Base-by-base conservation (phyloP, 2,797 vertebrate species). In the Microctenopoma lineatum region DNA sequence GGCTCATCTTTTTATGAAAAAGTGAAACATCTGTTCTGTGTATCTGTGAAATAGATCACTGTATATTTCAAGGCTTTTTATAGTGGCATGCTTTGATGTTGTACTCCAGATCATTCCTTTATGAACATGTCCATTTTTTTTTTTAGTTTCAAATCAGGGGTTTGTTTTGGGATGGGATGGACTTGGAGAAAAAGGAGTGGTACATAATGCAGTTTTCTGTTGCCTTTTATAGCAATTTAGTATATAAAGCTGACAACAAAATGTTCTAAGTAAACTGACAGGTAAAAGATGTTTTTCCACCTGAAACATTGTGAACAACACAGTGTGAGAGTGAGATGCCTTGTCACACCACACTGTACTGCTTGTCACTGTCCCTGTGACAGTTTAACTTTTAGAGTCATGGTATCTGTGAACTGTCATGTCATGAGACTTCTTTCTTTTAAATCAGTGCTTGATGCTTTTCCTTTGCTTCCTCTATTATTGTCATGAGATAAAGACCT, bases 401-500 rank as follows among this genome's bases (percentile, higher is more conserved):
- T 56, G 26, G 67, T 80, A 88, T 67, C 88, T 34, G 29, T 32
- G 29, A 32, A 32, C 29, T 32, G 29, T 32, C 29, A 32, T 58
- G 26, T 67, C 81, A 88, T 67, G 87, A 91, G 89, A 88, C 86
- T 87, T 84, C 91, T 91, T 57, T 67, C 53, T 73, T 70, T 77
- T 50, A 62, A 72, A 71, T 73, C 21, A 62, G 61, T 71, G 64
- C 56, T 89, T 73, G 85, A 87, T 91, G 91, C 92, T 92, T 92
- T 91, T 90, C 67, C 44, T 84, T 95, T 94, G 89, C 93, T 93
- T 92, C 91, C 87, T 90, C 93, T 94, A 3, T 47, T 74, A 13
- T 61, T 56, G 44, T 95, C 94, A 94, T 93, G 92, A 94, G 92
- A 93, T 95, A 94, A 80, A 90, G 76, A 84, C 92, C 89, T 89